Evolutionary conservation across 2,888 invertebrate genomes (phyloP).

Genomic region (Strigamia crassipes): DNA sequence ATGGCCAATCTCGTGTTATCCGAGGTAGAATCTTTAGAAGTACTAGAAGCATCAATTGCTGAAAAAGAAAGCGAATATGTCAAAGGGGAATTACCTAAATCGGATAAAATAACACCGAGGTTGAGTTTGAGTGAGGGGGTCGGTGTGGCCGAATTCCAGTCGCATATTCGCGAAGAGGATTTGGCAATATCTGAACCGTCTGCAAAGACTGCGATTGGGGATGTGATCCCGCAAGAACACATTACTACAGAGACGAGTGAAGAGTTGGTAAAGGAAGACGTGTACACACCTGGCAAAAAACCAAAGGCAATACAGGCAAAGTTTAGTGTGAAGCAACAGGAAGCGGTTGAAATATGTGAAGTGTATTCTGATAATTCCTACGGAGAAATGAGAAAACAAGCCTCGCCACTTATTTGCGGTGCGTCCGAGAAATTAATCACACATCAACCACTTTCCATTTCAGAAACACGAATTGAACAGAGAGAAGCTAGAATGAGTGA

Average conservation of each 20-base stretch:
- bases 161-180: background rate
- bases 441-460: constrained; percentile 41
- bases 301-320: constrained; percentile 46
- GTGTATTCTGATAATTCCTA: background rate
- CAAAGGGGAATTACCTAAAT: constrained; percentile 29
- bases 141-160: background rate
- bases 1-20: background rate
- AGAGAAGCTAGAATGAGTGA: constrained; percentile 52
- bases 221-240: background rate
- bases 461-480: constrained; percentile 40
- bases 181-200: background rate
- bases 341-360: constrained; percentile 29
- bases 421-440: background rate
- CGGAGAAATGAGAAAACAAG: background rate
- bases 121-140: constrained; percentile 6
- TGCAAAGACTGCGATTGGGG: background rate
- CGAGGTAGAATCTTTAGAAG: constrained; percentile 65
- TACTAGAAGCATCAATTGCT: constrained; percentile 66
- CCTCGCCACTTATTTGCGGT: background rate
- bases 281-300: constrained; percentile 46
- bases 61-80: constrained; percentile 11
- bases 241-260: background rate
- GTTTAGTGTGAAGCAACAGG: constrained; percentile 3
- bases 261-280: constrained; percentile 1
- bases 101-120: constrained; percentile 11